These are phyloP conservation scores for Parochlus steinenii DNA, from an alignment of 2,888 invertebrate genomes.

Conservation along the genomic window DNA sequence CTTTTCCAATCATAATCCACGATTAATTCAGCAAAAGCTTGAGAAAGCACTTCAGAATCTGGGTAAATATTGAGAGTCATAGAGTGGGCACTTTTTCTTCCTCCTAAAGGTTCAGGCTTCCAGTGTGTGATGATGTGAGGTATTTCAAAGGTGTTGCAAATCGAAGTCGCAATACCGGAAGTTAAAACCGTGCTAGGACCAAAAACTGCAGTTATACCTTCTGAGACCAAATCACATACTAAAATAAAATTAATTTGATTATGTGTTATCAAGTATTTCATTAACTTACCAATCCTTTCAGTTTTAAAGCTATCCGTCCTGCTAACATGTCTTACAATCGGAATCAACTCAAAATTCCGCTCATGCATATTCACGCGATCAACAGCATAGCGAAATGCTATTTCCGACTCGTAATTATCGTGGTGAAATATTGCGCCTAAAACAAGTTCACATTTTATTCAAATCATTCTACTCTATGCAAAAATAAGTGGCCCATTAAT, in stretches of 20 bases:
- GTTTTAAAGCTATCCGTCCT: constrained; percentile 26
- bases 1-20: constrained; percentile 59
- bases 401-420: constrained; percentile 35
- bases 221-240: constrained; percentile 48
- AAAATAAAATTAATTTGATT: constrained; percentile 16
- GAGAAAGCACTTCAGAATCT: constrained; percentile 40
- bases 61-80: constrained; percentile 57
- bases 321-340: constrained; percentile 23
- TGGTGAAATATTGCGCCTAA: constrained; percentile 36
- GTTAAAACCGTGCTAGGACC: constrained; percentile 38
- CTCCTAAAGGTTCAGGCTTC: constrained; percentile 31
- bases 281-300: constrained; percentile 24
- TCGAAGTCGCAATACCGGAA: constrained; percentile 32
- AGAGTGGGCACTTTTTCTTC: constrained; percentile 24
- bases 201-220: constrained; percentile 56
- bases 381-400: constrained; percentile 39
- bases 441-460: no score
- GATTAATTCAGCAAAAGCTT: constrained; percentile 59
- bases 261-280: neutral
- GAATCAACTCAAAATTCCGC: constrained; percentile 23
- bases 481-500: no score
- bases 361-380: constrained; percentile 29
- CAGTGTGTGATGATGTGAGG: constrained; percentile 45
- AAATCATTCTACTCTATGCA: no score
- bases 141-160: constrained; percentile 44